Evolutionary conservation across 2,113 vertebrate species (phyloP).

Genomic region (Amazona vittata): DNA sequence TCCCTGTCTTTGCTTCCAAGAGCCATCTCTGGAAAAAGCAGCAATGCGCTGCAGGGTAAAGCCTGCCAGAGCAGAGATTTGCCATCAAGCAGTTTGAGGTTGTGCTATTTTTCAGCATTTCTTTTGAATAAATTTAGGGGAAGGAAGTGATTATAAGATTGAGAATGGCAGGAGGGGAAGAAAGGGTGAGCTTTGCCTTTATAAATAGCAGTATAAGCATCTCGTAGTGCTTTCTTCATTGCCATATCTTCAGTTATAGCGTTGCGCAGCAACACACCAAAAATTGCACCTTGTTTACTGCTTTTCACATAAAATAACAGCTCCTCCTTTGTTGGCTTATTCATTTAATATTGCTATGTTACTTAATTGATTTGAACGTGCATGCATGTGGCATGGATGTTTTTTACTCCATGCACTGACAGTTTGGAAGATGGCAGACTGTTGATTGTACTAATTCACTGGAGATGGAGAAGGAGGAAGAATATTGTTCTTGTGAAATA

Average conservation of each 20-base stretch:
- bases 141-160: background rate
- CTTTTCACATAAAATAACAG: background rate
- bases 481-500: background rate
- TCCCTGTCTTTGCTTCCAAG: background rate
- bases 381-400: background rate
- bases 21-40: background rate
- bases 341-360: background rate
- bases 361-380: background rate
- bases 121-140: background rate
- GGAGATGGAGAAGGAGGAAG: background rate
- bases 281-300: background rate
- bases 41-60: background rate
- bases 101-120: background rate
- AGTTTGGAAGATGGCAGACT: background rate
- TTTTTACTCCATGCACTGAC: background rate
- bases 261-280: background rate
- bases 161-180: background rate
- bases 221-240: background rate
- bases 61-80: background rate
- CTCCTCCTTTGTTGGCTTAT: background rate
- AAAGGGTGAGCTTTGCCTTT: background rate
- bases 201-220: background rate
- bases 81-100: background rate
- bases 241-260: background rate
- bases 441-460: background rate